Base-by-base conservation (phyloP, 2,797 vertebrate genomes). In the Semotilus atromaculatus region DNA sequence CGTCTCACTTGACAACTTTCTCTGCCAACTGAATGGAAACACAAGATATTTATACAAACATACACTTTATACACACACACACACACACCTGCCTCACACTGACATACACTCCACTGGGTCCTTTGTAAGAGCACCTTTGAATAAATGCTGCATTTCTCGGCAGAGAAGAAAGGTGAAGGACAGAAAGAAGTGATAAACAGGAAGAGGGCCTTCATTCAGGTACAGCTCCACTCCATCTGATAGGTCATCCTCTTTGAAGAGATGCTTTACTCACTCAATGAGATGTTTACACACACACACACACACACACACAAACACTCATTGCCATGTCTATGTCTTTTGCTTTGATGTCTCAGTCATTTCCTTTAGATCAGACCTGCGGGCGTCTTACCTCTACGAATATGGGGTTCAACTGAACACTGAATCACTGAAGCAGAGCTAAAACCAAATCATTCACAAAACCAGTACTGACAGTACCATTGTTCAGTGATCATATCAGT, bases 1-100 rank as follows among this genome's bases (percentile, higher is more conserved):
- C 81, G 88, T 85, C 90, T 93, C 87, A 88, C 92, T 93, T 88
- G 84, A 90, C 91, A 87, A 86, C 92, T 94, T 94, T 93, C 87
- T 87, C 86, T 93, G 91, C 91, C 93, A 93, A 87, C 87, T 86
- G 55, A 90, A 88, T 66, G 89, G 67, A 89, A 91, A 88, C 68
- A 90, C 85, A 86, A 80, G 91, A 87, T 79, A 87, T 82, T 82
- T 43, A 62, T 62, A 86, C 51, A 66, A 84, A 83, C 70, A 66
- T 48, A 86, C 85, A 81, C 82, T 72, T 82, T 74, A 11, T 29
- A 85, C 48, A 83, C 38, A 85, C 68, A 83, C 78, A 84, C 67
- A 82, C 83, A 79, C 83, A 48, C 31, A 84, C 53, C 34, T 48
- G 72, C 45, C 55, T 76, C 26, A 83, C 74, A 82, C 40, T 40